Conservation (phyloP, 2,113 vertebrate species). For the Ptychochromis oligacanthus region DNA sequence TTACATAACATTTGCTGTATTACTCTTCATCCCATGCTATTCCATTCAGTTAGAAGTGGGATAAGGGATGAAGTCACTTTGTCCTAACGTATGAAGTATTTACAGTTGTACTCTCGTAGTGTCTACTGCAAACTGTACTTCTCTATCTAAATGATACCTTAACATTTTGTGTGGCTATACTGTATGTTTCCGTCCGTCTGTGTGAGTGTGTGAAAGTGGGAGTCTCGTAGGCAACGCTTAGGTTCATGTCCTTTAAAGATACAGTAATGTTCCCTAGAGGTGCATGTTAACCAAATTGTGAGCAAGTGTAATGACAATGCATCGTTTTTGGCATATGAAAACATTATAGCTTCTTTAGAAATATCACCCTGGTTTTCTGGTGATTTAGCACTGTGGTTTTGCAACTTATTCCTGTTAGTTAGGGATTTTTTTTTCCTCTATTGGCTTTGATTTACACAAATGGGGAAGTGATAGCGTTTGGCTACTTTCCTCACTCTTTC, state of each 20-base stretch:
- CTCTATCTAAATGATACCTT: constrained; percentile 52
- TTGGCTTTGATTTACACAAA: constrained; percentile 37
- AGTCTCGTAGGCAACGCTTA: constrained; percentile 29
- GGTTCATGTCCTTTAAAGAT: constrained; percentile 67
- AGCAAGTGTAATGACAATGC: constrained; percentile 50
- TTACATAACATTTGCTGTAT: constrained; percentile 59
- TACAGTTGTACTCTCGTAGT: constrained; percentile 37
- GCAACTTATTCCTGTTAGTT: constrained; percentile 46
- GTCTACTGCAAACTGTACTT: constrained; percentile 55
- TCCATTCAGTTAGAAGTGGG: constrained; percentile 52
- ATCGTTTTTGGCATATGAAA: constrained; percentile 46
- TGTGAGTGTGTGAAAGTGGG: constrained; percentile 34
- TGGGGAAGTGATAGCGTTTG: constrained; percentile 55
- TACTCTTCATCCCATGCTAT: constrained; percentile 47
- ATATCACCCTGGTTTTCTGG: constrained; percentile 47
- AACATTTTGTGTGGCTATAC: constrained; percentile 45
- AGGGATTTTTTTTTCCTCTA: neutral
- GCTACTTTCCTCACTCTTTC: constrained; percentile 54
- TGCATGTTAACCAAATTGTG: constrained; percentile 71
- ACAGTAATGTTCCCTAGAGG: constrained; percentile 65
- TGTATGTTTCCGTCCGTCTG: constrained; percentile 24
- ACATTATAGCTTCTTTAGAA: constrained; percentile 56
- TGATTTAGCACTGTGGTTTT: constrained; percentile 64
- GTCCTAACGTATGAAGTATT: constrained; percentile 34
- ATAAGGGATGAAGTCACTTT: constrained; percentile 34